Evolutionary conservation across 2,113 vertebrate genomes (phyloP).

Genomic region (Felis catus): DNA sequence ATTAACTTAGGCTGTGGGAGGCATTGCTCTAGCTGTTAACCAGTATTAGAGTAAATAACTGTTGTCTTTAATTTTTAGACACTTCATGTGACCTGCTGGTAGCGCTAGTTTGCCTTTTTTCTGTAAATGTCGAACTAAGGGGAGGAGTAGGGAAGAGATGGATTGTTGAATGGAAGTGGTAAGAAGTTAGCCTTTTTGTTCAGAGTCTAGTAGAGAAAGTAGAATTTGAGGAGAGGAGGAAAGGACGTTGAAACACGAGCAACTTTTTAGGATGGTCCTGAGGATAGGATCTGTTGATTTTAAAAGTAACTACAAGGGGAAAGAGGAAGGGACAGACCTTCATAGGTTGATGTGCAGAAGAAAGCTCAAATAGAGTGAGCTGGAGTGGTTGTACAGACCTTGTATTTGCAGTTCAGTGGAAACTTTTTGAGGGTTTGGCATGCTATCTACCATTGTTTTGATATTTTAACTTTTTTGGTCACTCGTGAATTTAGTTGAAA

Average conservation of each 20-base stretch:
- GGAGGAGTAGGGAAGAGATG: not conserved
- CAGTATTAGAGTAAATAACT: not conserved
- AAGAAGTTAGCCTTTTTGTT: not conserved
- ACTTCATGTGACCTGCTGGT: not conserved
- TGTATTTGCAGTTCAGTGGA: not conserved
- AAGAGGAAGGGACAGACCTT: not conserved
- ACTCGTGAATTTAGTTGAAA: conserved; percentile 1
- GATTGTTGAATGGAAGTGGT: not conserved
- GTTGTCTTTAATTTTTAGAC: not conserved
- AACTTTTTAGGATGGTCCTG: not conserved
- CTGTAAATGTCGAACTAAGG: not conserved
- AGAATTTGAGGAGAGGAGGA: not conserved
- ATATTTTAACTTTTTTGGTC: not conserved
- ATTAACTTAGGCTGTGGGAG: not conserved
- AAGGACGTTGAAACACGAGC: not conserved
- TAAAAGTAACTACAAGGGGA: not conserved
- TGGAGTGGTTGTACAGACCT: not conserved
- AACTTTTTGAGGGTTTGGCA: not conserved
- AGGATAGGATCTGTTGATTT: not conserved
- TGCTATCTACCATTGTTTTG: not conserved
- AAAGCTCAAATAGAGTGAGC: not conserved
- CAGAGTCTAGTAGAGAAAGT: not conserved
- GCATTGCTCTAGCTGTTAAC: not conserved
- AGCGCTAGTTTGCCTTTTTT: not conserved
- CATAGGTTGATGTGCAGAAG: not conserved